Conservation (phyloP, 2,888 invertebrate genomes). For the Ennomos quercinarius region DNA sequence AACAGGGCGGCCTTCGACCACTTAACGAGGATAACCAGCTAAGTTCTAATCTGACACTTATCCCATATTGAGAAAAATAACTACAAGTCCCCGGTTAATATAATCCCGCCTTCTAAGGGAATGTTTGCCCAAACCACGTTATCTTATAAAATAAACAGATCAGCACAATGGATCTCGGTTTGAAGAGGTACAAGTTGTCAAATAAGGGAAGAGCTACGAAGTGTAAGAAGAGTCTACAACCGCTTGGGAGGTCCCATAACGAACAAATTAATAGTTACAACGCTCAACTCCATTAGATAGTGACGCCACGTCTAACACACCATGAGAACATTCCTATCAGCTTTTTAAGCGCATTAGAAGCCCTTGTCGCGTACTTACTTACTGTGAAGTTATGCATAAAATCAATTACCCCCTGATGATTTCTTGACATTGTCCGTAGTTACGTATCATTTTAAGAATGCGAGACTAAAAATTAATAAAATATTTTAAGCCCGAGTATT, state of each 20-base stretch:
- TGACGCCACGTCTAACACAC: constrained; percentile 52
- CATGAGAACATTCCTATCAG: constrained; percentile 55
- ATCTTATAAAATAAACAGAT: constrained; percentile 35
- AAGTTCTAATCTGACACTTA: constrained; percentile 60
- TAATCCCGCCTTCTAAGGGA: constrained; percentile 47
- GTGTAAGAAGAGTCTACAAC: constrained; percentile 44
- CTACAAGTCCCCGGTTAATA: constrained; percentile 50
- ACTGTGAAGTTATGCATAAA: constrained; percentile 47
- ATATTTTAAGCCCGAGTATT: constrained; percentile 61
- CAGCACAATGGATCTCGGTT: constrained; percentile 51
- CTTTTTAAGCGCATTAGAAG: constrained; percentile 19
- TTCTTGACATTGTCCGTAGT: constrained; percentile 46
- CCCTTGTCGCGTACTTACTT: constrained; percentile 14
- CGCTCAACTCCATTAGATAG: constrained; percentile 38
- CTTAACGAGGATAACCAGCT: constrained; percentile 42
- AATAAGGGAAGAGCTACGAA: constrained; percentile 55
- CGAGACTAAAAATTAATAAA: constrained; percentile 55
- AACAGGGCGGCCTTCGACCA: constrained; percentile 53
- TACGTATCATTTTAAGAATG: constrained; percentile 45
- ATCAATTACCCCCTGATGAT: constrained; percentile 51
- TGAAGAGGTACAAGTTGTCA: constrained; percentile 59
- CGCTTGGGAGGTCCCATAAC: constrained; percentile 74
- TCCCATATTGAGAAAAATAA: constrained; percentile 58
- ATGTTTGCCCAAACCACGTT: constrained; percentile 46
- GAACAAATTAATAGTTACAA: constrained; percentile 70